phyloP scores from a whole-genome alignment of 1,140 invertebrate species.

The Melanaphis sacchari region DNA sequence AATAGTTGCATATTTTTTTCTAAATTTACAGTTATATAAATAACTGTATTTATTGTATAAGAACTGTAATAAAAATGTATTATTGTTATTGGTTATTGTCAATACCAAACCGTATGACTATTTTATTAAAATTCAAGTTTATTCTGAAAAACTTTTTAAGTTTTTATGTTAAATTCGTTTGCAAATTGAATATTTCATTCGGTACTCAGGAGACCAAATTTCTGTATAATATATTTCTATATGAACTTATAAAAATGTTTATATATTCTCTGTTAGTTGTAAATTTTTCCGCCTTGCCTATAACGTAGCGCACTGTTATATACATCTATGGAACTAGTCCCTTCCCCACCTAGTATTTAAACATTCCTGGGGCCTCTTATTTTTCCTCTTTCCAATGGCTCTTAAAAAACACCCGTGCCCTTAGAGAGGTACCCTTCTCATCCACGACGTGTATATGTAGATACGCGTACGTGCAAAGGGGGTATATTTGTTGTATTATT shows the following conservation, averaged over 20 bases:
- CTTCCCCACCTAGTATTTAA: neutral
- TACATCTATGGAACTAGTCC: neutral
- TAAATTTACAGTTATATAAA: neutral
- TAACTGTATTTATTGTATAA: neutral
- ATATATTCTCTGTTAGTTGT: neutral
- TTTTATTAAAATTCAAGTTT: neutral
- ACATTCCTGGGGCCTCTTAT: neutral
- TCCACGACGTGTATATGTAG: neutral
- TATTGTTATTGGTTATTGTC: neutral
- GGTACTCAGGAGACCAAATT: neutral
- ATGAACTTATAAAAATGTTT: neutral
- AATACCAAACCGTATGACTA: neutral
- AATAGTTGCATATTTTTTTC: neutral
- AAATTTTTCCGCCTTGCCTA: neutral
- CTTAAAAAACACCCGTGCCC: constrained; percentile 34
- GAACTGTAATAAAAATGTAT: neutral
- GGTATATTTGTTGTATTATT: constrained; percentile 15
- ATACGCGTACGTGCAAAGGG: neutral
- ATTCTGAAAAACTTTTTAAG: neutral
- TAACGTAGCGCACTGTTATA: neutral
- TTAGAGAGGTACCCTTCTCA: neutral
- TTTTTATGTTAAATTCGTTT: neutral
- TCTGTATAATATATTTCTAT: neutral
- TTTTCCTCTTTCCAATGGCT: constrained; percentile 32
- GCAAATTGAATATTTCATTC: neutral